A percentile compares a stretch with the other conserved stretches of the same genome.
Evolutionary conservation across 2,797 vertebrate species (phyloP).

Genomic region (Erpetoichthys calabaricus): DNA sequence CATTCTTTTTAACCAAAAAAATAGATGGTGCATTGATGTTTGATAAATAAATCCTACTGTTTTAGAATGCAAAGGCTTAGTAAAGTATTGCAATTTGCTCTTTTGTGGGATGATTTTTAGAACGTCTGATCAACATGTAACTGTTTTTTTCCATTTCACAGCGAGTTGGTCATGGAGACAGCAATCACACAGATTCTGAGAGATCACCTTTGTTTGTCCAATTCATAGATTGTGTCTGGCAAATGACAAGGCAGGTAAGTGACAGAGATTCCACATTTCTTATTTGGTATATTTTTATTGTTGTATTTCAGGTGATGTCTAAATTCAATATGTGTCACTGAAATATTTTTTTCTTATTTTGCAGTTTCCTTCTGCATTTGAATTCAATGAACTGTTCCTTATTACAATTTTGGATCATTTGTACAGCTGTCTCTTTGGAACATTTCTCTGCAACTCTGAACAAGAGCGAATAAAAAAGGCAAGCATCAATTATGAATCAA

Average conservation of each 20-base stretch:
- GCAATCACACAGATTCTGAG: constrained; percentile 79
- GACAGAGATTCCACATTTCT: too few relatives aligned
- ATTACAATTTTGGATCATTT: constrained; percentile 86
- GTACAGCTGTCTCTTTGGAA: constrained; percentile 92
- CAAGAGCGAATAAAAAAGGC: constrained; percentile 70
- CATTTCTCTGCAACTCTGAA: constrained; percentile 85
- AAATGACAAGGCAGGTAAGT: constrained; percentile 82
- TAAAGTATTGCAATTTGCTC: too few relatives aligned
- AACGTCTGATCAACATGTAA: too few relatives aligned
- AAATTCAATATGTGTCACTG: not conserved
- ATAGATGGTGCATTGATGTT: too few relatives aligned
- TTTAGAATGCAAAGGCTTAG: too few relatives aligned
- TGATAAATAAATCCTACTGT: too few relatives aligned
- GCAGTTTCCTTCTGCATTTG: constrained; percentile 89
- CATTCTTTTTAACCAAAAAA: constrained; percentile 9
- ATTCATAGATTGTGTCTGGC: constrained; percentile 96
- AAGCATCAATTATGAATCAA: constrained; percentile 8
- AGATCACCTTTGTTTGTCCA: constrained; percentile 93
- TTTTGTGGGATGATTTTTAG: too few relatives aligned
- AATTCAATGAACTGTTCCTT: constrained; percentile 89
- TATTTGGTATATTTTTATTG: too few relatives aligned
- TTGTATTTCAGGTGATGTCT: too few relatives aligned
- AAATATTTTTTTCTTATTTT: constrained; percentile 1
- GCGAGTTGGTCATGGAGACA: constrained; percentile 80
- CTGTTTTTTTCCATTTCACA: constrained; percentile 18